Evolutionary conservation across 2,888 invertebrate species (phyloP), one percentile per base, ranked within the genome.

Genomic region (Meteorus colon): DNA sequence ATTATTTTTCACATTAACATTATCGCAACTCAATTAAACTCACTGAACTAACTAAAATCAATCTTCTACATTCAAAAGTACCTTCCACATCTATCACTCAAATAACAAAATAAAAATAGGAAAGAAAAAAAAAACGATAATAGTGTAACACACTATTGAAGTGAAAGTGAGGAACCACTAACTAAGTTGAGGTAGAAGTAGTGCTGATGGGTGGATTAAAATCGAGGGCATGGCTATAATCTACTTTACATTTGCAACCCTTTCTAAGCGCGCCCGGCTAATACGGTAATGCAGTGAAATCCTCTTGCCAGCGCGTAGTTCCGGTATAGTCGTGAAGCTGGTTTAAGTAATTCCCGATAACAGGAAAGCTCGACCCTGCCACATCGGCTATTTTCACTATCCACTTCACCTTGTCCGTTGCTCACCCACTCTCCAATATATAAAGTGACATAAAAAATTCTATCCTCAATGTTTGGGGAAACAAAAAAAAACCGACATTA

Each of bases 271-370:
- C 84, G 82, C 81, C 67, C 82, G 84, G 85, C 86, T 88, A 88
- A 88, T 88, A 86, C 87, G 85, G 86, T 88, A 88, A 88, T 87
- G 87, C 88, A 87, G 85, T 84, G 86, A 83, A 88, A 88, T 86
- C 86, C 86, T 87, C 65, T 73, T 55, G 34, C 51, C 16, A n/a
- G 62, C 45, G 59, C 80, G 84, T 84, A 86, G 85, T 85, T 87
- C 85, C 84, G 84, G 84, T 37, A 79, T 78, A 85, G 86, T 87
- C 88, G 86, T 88, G 87, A 88, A 87, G 87, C 86, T 85, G 87
- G 86, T 87, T 86, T 87, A 87, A 88, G 87, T 88, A 87, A 88
- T 87, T 88, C 86, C 84, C 86, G 86, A 86, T 86, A 86, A 86
- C 85, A 83, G 80, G 82, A 84, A 83, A 82, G 83, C 82, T 83